Evolutionary conservation across 2,113 vertebrate genomes (phyloP), one percentile per base, ranked within the genome.

Genomic region (Brachypodius melanocephalos): DNA sequence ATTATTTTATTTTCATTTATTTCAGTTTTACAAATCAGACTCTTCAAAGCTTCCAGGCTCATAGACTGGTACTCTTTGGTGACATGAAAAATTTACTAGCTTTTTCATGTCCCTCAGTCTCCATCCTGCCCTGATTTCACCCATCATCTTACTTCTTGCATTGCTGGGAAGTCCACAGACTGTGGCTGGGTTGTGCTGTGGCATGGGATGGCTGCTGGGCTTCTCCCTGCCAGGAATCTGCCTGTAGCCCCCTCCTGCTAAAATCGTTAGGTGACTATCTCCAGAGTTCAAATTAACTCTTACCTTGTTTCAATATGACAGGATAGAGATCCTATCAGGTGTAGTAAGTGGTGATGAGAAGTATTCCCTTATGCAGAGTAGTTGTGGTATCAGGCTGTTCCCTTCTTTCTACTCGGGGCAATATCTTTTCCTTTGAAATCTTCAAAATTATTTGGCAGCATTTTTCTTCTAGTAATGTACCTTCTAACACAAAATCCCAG

Each of bases 1-100:
- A 96, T 94, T 92, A 43, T 80, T 96, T 89, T 89, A 46, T 80
- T 95, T 91, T 87, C 65, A 28, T 95, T 94, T 93, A 6, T 95
- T 85, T 89, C 85, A 2, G 57, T 94, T 91, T 90, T 93, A 86
- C 77, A 72, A 94, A 84, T 66, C 5, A 3, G 43, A 14, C 26
- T 81, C 89, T 91, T 86, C 89, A 76, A 74, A 92, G 55, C 46
- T 90, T 63, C 24, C 45, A 12, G 20, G 52, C n/a, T 77, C 20
- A 8, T 7, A 66, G 48, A 26, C 38, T 59, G 40, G 14, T 16
- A 43, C 15, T 68, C 48, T 67, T 48, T 10, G 17, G 36, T 80
- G 75, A 66, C 61, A 29, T 49, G 65, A 46, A 51, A 85, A 84
- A 57, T 31, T 9, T 12, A 63, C 21, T n/a, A 63, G 3, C 31